phyloP scores from a whole-genome alignment of 2,113 vertebrate genomes.

The Stegostoma tigrinum region DNA sequence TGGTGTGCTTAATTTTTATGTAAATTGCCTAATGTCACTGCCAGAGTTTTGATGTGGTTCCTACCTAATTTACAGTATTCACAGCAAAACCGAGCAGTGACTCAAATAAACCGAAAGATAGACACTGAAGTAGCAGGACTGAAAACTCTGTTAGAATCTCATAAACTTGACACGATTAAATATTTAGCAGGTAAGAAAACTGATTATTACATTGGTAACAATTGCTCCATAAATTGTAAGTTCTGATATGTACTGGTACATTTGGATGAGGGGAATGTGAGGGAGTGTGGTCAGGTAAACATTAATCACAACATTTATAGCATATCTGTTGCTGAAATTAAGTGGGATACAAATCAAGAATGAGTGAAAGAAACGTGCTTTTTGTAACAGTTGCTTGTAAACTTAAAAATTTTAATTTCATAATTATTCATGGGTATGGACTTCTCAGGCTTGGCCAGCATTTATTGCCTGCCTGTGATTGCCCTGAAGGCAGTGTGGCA shows the following conservation, averaged over 20 bases:
- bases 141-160: slow-evolving; percentile 88
- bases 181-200: slow-evolving; percentile 82
- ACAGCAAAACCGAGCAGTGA: slow-evolving; percentile 77
- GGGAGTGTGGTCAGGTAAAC: not conserved
- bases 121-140: slow-evolving; percentile 91
- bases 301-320: not conserved
- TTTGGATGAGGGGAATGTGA: not conserved
- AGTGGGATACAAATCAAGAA: not conserved
- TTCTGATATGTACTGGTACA: not conserved
- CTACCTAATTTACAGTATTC: slow-evolving; percentile 63
- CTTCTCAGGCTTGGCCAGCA: too few relatives aligned
- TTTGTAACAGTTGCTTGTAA: not conserved
- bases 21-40: not conserved
- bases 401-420: not conserved
- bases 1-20: not conserved
- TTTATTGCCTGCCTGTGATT: too few relatives aligned
- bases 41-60: slow-evolving; percentile 19
- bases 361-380: not conserved
- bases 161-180: slow-evolving; percentile 95
- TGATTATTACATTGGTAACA: not conserved
- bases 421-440: too few relatives aligned
- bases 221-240: not conserved
- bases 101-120: slow-evolving; percentile 83
- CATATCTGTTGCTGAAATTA: not conserved
- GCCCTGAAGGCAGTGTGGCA: too few relatives aligned